These are phyloP conservation scores for Tympanoctomys barrerae DNA, from an alignment of 2,797 vertebrate genomes.

Conservation along the genomic window DNA sequence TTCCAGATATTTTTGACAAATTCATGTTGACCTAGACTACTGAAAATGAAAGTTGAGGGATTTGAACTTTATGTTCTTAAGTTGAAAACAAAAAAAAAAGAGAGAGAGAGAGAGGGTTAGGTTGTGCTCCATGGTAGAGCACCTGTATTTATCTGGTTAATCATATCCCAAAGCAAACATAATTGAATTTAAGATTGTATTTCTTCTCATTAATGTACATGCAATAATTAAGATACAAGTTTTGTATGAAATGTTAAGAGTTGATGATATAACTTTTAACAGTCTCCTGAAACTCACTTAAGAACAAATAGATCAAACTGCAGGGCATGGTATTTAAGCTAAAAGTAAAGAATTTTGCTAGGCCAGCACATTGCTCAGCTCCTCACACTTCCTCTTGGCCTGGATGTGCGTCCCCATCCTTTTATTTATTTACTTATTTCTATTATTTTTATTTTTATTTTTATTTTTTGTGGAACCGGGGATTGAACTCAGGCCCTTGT, in stretches of 20 bases:
- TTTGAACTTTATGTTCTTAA: slow-evolving; percentile 61
- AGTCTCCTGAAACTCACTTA: slow-evolving; percentile 15
- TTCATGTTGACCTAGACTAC: not conserved
- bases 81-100: slow-evolving; percentile 23
- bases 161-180: slow-evolving; percentile 11
- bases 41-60: slow-evolving; percentile 31
- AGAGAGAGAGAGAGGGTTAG: not conserved
- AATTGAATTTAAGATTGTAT: slow-evolving; percentile 25
- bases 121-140: not conserved
- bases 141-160: slow-evolving; percentile 20
- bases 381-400: no score
- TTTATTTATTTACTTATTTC: no score
- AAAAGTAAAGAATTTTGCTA: not conserved
- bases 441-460: no score
- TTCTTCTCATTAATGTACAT: not conserved
- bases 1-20: slow-evolving; percentile 56
- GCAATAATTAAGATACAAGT: slow-evolving; percentile 56
- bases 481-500: no score
- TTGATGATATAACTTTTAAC: not conserved
- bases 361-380: no score
- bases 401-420: no score
- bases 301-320: slow-evolving; percentile 44
- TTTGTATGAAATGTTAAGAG: slow-evolving; percentile 39
- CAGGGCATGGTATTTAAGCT: slow-evolving; percentile 20
- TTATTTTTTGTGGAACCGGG: no score